A percentile compares a stretch with the other conserved stretches of the same genome.
Conservation (phyloP, 2,797 vertebrate species). For the Apodemus agrarius region DNA sequence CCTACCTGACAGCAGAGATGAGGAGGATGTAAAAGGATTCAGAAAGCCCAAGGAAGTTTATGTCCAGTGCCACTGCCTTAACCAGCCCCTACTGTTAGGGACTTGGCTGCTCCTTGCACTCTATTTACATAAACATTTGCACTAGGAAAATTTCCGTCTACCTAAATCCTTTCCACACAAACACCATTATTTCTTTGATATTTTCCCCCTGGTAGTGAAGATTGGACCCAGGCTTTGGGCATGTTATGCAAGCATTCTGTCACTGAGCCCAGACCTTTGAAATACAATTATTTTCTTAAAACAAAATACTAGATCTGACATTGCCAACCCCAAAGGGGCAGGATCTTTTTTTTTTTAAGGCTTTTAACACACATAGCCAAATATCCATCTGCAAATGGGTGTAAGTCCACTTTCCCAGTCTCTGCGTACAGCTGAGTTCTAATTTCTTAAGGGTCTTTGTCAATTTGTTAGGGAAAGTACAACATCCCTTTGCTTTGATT, state of each 20-base stretch:
- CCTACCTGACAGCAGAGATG: background rate
- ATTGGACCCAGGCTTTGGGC: background rate
- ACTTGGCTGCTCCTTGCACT: background rate
- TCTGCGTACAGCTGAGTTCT: background rate
- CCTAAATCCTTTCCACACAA: background rate
- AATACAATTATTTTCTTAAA: conserved; percentile 4
- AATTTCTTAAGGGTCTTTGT: conserved; percentile 3
- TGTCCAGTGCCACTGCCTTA: background rate
- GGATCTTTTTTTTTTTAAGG: background rate
- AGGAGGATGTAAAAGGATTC: background rate
- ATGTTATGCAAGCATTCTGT: background rate
- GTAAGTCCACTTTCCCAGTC: background rate
- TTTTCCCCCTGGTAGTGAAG: background rate
- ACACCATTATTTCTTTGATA: conserved; percentile 10
- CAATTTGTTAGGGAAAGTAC: background rate
- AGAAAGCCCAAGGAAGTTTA: background rate
- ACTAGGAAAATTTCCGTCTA: background rate
- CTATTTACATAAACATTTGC: background rate
- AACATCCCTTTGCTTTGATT: background rate
- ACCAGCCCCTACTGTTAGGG: background rate
- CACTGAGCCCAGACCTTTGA: background rate
- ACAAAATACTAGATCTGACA: conserved; percentile 22
- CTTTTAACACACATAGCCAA: conserved; percentile 3
- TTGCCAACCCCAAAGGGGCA: background rate
- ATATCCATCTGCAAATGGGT: background rate